Evolutionary conservation across 2,888 invertebrate genomes (phyloP).

Genomic region (Tenthredo amoena): DNA sequence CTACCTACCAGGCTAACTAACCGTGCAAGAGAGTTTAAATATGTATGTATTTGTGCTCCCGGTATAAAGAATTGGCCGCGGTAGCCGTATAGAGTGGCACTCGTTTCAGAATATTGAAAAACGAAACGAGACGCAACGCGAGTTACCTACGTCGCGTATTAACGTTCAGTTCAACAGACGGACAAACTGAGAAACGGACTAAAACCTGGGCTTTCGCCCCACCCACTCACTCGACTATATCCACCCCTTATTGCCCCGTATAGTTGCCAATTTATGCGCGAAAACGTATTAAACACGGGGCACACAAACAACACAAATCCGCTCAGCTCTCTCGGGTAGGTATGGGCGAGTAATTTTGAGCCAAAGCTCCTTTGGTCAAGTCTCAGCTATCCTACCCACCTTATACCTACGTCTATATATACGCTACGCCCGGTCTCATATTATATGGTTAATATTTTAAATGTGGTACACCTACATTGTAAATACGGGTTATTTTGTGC

Average conservation of each 20-base stretch:
- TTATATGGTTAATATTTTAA: conserved; percentile 74
- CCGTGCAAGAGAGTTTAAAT: neutral
- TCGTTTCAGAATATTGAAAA: neutral
- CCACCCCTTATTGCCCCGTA: conserved; percentile 74
- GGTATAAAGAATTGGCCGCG: neutral
- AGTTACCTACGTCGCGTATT: conserved; percentile 41
- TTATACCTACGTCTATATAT: neutral
- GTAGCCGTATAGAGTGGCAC: neutral
- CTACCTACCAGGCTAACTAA: neutral
- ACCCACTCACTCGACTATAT: conserved; percentile 49
- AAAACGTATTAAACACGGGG: conserved; percentile 75
- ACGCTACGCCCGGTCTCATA: conserved; percentile 61
- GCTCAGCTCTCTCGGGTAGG: neutral
- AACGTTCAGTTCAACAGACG: conserved; percentile 60
- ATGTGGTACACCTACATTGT: conserved; percentile 74
- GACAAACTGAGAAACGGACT: neutral
- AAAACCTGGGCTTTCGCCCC: conserved; percentile 55
- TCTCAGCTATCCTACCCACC: neutral
- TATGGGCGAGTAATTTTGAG: conserved; percentile 29
- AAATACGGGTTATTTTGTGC: conserved; percentile 70
- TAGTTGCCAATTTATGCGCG: conserved; percentile 76
- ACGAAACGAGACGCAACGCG: neutral
- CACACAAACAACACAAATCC: conserved; percentile 1
- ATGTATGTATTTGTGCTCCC: neutral
- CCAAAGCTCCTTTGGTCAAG: conserved; percentile 28